phyloP scores from a whole-genome alignment of 1,140 invertebrate species.

The Eurytemora carolleeae region DNA sequence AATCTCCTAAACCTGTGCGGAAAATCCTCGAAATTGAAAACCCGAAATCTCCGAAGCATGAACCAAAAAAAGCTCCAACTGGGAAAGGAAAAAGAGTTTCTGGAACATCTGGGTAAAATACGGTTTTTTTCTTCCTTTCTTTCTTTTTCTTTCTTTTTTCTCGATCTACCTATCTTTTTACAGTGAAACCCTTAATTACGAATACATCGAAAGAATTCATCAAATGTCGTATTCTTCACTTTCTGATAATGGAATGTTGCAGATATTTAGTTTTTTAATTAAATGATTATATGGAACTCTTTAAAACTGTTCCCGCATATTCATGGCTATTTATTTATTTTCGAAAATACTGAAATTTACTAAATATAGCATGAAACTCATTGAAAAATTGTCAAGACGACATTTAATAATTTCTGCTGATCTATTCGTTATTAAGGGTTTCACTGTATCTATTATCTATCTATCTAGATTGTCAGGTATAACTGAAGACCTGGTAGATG shows the following conservation, averaged over 20 bases:
- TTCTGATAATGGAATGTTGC: too few relatives aligned
- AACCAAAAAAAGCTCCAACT: neutral
- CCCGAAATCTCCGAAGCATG: conserved; percentile 1
- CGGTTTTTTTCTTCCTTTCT: neutral
- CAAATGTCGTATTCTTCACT: neutral
- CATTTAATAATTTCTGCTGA: neutral
- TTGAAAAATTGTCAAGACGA: neutral
- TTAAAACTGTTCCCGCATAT: too few relatives aligned
- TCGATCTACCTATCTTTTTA: too few relatives aligned
- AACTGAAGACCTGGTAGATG: neutral
- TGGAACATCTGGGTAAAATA: neutral
- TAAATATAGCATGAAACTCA: neutral
- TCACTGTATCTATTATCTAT: neutral
- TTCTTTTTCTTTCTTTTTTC: too few relatives aligned
- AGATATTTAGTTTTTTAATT: too few relatives aligned
- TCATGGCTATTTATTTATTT: neutral
- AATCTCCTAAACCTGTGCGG: conserved; percentile 17
- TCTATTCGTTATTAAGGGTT: neutral
- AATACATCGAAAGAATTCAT: too few relatives aligned
- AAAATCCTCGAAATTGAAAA: conserved; percentile 5
- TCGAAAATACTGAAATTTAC: neutral
- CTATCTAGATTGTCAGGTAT: neutral
- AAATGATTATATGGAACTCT: too few relatives aligned
- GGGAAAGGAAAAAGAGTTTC: neutral
- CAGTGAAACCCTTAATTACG: too few relatives aligned